A percentile compares a stretch with the other conserved stretches of the same genome.
These are phyloP conservation scores for Nibea albiflora DNA, from an alignment of 2,113 vertebrate species.

Conservation along the genomic window DNA sequence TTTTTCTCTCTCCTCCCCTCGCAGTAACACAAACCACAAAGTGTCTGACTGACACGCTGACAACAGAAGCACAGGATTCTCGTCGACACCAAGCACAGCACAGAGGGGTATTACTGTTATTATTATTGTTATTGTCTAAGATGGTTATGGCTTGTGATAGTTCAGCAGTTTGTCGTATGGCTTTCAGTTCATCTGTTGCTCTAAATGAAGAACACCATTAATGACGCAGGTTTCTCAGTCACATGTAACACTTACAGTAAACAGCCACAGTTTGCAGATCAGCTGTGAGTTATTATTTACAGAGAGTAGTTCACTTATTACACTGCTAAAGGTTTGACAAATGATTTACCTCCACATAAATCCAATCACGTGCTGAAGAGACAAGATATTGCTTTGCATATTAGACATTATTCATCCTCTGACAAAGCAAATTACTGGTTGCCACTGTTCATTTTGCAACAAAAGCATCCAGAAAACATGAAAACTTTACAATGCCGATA, in stretches of 20 bases:
- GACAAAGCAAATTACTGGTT: constrained; percentile 35
- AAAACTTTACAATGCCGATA: background rate
- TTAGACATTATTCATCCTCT: constrained; percentile 11
- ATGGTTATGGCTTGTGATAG: constrained; percentile 67
- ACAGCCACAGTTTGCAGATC: constrained; percentile 22
- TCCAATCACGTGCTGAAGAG: constrained; percentile 2
- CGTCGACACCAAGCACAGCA: constrained; percentile 49
- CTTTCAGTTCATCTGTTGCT: constrained; percentile 73
- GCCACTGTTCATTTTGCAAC: constrained; percentile 16
- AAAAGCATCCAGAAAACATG: background rate
- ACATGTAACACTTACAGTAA: constrained; percentile 26
- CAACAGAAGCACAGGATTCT: constrained; percentile 61
- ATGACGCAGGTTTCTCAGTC: constrained; percentile 38
- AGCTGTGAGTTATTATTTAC: constrained; percentile 32
- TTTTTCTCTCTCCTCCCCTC: constrained; percentile 1
- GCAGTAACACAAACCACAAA: constrained; percentile 43
- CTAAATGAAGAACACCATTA: constrained; percentile 21
- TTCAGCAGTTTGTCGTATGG: constrained; percentile 60
- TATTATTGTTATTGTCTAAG: constrained; percentile 26
- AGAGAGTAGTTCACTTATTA: constrained; percentile 19
- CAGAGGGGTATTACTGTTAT: background rate
- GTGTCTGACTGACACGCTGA: constrained; percentile 51
- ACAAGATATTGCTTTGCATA: constrained; percentile 60
- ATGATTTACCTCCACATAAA: background rate
- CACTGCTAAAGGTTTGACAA: constrained; percentile 7